Evolutionary conservation across 2,888 invertebrate species (phyloP), one percentile per base, ranked within the genome.

Genomic region (Agrilus mali): DNA sequence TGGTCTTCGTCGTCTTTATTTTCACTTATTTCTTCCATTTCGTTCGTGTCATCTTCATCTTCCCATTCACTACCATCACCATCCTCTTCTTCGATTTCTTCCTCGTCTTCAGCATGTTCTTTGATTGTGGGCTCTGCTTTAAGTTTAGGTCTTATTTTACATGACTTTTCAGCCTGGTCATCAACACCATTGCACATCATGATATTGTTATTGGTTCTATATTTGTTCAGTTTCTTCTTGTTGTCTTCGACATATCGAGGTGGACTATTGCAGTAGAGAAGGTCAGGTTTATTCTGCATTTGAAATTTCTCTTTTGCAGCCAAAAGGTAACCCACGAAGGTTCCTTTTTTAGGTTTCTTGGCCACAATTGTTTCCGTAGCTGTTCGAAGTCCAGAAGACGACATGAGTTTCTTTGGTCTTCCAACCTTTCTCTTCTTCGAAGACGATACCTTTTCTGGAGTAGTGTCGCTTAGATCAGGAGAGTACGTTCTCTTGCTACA

Each of bases 381-480:
- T 49, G 76, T 74, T 44, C 73, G 75, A 33, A 69, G 67, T 1
- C 69, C 68, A 12, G 69, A 58, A n/a, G 70, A 66, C 42, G 77
- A 74, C 43, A 57, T 39, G 10, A 83, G 71, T 58, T 86, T 86
- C 50, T 83, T 78, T 0, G 87, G 88, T 51, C 86, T 71, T 0
- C 86, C 86, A 0, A 86, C 86, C 69, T 88, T 87, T 8, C 88
- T 75, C 60, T 87, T 87, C 55, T 86, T 82, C 1, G 77, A 75
- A 1, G 52, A 58, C 36, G 55, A 55, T 41, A 51, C 52, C 47
- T 55, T 60, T 47, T 52, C 55, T 4, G 50, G 58, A 37, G 50
- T 57, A 2, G 55, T 56, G 44, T 61, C 60, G 38, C 56, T 57
- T 4, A 53, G 49, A 42, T 60, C 59, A 15, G 50, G 44, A 7